These are phyloP conservation scores for Patella caerulea DNA, from an alignment of 2,888 invertebrate genomes.

Conservation along the genomic window DNA sequence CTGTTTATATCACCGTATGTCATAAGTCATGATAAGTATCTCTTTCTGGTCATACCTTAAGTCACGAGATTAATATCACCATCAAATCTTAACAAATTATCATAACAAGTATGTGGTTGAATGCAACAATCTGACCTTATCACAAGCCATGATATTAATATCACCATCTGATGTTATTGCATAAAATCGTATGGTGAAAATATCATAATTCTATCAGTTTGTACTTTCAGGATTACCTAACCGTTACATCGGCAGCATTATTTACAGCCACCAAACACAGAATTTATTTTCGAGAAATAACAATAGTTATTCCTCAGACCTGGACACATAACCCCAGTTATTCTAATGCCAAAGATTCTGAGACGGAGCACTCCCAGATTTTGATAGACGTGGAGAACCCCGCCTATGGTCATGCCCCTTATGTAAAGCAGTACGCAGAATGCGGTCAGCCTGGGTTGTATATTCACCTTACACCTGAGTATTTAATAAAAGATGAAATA, in stretches of 20 bases:
- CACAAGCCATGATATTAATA: no score
- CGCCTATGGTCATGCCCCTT: slow-evolving; percentile 47
- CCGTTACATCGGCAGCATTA: slow-evolving; percentile 76
- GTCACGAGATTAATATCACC: no score
- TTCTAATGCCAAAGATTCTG: slow-evolving; percentile 39
- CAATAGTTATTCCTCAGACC: slow-evolving; percentile 76
- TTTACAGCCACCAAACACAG: slow-evolving; percentile 75
- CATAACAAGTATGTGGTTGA: no score
- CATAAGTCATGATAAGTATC: no score
- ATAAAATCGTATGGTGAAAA: no score
- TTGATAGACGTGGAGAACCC: slow-evolving; percentile 71
- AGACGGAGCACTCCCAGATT: slow-evolving; percentile 73
- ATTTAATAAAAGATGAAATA: slow-evolving; percentile 46
- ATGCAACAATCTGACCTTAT: no score
- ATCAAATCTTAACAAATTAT: no score
- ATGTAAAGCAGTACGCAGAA: slow-evolving; percentile 44
- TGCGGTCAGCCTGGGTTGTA: slow-evolving; percentile 50
- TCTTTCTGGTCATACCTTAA: no score
- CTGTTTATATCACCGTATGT: no score
- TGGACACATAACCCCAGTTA: slow-evolving; percentile 74
- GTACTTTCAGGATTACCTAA: slow-evolving; percentile 73
- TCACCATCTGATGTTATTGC: no score
- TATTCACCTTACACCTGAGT: slow-evolving; percentile 52
- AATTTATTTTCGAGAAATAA: slow-evolving; percentile 74
- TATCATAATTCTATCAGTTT: background rate